Evolutionary conservation across 2,113 vertebrate genomes (phyloP).

Genomic region (Aramus guarauna): DNA sequence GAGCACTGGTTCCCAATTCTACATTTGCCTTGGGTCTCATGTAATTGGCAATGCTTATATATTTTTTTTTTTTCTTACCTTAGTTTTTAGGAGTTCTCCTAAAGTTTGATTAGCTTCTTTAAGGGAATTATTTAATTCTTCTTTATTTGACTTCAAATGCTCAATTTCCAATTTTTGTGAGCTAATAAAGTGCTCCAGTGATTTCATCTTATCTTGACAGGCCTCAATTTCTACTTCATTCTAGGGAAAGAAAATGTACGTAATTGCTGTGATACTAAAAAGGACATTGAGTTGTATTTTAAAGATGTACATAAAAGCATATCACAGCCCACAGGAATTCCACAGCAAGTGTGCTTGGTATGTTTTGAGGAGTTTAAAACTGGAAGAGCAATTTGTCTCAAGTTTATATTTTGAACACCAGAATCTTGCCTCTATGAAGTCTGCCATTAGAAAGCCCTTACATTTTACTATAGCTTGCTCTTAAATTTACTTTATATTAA

Average conservation of each 20-base stretch:
- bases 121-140: constrained; percentile 62
- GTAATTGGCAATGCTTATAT: not conserved
- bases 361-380: not conserved
- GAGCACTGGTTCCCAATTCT: not conserved
- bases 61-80: constrained; percentile 45
- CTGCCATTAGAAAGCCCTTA: not conserved
- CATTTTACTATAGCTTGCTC: not conserved
- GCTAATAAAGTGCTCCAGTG: constrained; percentile 43
- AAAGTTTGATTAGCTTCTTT: constrained; percentile 38
- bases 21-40: not conserved
- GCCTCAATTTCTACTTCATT: constrained; percentile 55
- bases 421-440: not conserved
- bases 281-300: not conserved
- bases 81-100: constrained; percentile 43
- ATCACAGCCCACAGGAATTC: not conserved
- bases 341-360: not conserved
- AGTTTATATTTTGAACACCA: not conserved
- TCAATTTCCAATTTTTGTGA: constrained; percentile 65
- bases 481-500: not conserved
- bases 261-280: not conserved
- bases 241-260: constrained; percentile 38
- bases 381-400: not conserved
- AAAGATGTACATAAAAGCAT: not conserved
- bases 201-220: constrained; percentile 52
- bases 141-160: constrained; percentile 60